A percentile compares a stretch with the other conserved stretches of the same genome.
phyloP scores from a whole-genome alignment of 1,140 invertebrate species.

The Zaprionus capensis region DNA sequence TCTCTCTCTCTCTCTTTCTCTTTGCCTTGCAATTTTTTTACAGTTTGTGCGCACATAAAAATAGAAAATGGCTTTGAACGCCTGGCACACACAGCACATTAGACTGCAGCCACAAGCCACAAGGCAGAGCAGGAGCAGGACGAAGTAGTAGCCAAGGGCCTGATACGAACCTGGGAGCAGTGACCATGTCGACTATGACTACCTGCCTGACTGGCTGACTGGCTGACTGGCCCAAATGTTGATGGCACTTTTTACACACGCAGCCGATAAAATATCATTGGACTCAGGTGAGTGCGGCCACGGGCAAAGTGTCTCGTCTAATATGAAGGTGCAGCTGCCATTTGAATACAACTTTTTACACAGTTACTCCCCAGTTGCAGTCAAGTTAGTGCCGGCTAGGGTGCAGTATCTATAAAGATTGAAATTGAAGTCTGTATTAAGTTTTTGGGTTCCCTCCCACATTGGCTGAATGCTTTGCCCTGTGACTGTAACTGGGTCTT shows the following conservation, averaged over 20 bases:
- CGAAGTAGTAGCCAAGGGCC: conserved; percentile 10
- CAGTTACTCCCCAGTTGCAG: background rate
- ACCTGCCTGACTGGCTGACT: conserved; percentile 10
- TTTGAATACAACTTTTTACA: conserved; percentile 31
- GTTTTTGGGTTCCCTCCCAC: background rate
- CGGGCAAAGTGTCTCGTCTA: conserved; percentile 5
- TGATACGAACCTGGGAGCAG: background rate
- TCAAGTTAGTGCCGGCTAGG: background rate
- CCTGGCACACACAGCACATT: conserved; percentile 59
- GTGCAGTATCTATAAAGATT: background rate
- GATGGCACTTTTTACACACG: conserved; percentile 56
- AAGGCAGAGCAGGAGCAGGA: background rate
- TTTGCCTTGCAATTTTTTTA: conserved; percentile 55
- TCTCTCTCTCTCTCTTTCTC: conserved; percentile 2
- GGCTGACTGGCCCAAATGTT: conserved; percentile 65
- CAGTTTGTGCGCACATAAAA: conserved; percentile 82
- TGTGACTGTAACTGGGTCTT: conserved; percentile 4
- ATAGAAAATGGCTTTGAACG: conserved; percentile 79
- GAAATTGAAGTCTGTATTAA: background rate
- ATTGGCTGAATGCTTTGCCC: background rate
- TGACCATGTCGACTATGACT: conserved; percentile 45
- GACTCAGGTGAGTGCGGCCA: conserved; percentile 33
- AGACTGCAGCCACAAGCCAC: conserved; percentile 51
- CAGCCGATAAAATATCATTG: conserved; percentile 37
- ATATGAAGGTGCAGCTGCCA: conserved; percentile 12